Evolutionary conservation across 2,888 invertebrate species (phyloP), one percentile per base, ranked within the genome.

Genomic region (Seladonia tumulorum): DNA sequence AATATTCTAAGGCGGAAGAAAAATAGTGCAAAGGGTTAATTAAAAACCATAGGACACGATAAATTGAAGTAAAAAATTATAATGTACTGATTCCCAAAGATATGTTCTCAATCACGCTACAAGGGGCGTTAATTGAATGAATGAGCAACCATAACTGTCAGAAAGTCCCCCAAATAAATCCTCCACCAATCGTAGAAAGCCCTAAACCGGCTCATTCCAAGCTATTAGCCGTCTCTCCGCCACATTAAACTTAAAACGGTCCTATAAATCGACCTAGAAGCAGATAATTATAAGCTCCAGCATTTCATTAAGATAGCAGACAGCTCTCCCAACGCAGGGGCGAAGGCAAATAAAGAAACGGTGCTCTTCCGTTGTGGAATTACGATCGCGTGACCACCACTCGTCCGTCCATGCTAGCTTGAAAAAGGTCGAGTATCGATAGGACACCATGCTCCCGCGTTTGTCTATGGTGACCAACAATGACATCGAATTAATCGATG

Each of bases 381-480:
- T 72, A 76, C 70, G 71, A 72, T 86, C 81, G 86, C 86, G 86
- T 86, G 86, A 86, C 60, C 18, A 12, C 0, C 14, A 42, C 49
- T 22, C 77, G 71, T 81, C 42, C 57, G 68, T 83, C 57, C 35
- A 1, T 53, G 53, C 53, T 10, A n/a, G n/a, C 53, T n/a, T 53
- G 22, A 53, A 53, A 53, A 53, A 53, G 53, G 22, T 22, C 22
- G 53, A 53, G n/a, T 18, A 22, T 25, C 14, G n/a, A 53, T n/a
- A 53, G 53, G 53, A n/a, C 53, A 53, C n/a, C 53, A n/a, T n/a
- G 22, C 2, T 53, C 49, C 2, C 8, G 53, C 22, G 22, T 18
- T 22, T 8, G 22, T n/a, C 53, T n/a, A n/a, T n/a, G 53, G 53
- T n/a, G 22, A 53, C 3, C 7, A 7, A 42, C 8, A 42, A 42